phyloP scores from a whole-genome alignment of 2,797 vertebrate genomes.

The Catostomus latipinnis region DNA sequence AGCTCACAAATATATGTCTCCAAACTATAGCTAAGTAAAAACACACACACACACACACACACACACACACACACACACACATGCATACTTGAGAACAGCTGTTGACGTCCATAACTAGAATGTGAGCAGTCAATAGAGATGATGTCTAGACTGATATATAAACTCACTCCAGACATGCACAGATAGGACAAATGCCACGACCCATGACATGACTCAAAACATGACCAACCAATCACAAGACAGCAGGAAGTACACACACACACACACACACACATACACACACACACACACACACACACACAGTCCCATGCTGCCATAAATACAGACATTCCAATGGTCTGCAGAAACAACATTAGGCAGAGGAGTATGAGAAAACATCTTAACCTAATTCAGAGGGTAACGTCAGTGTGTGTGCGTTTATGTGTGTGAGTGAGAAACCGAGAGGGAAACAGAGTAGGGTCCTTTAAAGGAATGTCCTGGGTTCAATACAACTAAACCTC shows the following conservation, averaged over 20 bases:
- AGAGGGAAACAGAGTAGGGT: background rate
- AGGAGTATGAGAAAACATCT: conserved; percentile 29
- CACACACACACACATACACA: background rate
- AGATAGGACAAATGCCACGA: background rate
- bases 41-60: no score
- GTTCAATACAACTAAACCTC: background rate
- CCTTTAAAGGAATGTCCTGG: background rate
- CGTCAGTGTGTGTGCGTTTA: background rate
- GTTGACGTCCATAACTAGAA: no score
- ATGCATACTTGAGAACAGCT: background rate
- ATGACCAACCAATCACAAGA: background rate
- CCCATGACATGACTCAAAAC: conserved; percentile 23
- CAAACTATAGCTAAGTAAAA: no score
- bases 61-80: no score
- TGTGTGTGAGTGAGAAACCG: background rate
- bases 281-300: conserved; percentile 3
- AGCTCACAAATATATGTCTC: no score
- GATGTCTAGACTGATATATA: no score
- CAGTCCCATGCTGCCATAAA: conserved; percentile 26
- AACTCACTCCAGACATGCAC: no score
- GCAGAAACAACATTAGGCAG: conserved; percentile 26
- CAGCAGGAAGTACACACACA: conserved; percentile 6
- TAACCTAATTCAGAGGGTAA: conserved; percentile 9
- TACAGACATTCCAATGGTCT: conserved; percentile 31
- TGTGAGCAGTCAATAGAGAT: no score